Percentiles rank a stretch among this genome's conserved stretches.
Conservation (phyloP, 2,113 vertebrate genomes). For the Polypterus senegalus region DNA sequence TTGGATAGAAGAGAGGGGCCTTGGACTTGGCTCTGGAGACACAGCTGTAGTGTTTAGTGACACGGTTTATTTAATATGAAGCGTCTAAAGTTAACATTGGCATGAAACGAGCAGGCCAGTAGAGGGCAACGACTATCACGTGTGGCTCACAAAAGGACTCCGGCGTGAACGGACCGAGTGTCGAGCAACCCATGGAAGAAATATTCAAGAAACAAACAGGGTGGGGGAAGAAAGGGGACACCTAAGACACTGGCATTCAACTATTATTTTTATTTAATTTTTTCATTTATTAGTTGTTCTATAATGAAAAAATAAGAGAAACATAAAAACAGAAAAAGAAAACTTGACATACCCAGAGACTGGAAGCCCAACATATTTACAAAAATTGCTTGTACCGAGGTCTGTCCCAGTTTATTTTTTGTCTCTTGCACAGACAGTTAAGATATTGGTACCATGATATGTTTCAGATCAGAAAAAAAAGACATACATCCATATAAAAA, state of each 20-base stretch:
- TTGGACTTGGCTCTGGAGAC: too few species aligned
- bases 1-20: too few species aligned
- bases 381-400: constrained; percentile 68
- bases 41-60: too few species aligned
- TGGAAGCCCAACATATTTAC: constrained; percentile 86
- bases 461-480: constrained; percentile 55
- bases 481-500: constrained; percentile 66
- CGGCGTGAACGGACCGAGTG: too few species aligned
- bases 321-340: constrained; percentile 47
- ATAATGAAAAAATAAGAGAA: constrained; percentile 76
- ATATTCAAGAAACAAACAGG: constrained; percentile 3
- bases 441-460: constrained; percentile 73
- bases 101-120: too few species aligned
- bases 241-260: too few species aligned
- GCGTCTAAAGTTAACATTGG: too few species aligned
- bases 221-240: too few species aligned
- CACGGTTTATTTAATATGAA: too few species aligned
- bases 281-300: constrained; percentile 87
- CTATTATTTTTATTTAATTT: constrained; percentile 5
- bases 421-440: constrained; percentile 35
- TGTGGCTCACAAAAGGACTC: too few species aligned
- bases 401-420: constrained; percentile 52
- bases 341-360: constrained; percentile 31
- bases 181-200: neutral
- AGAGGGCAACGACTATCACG: too few species aligned